Evolutionary conservation across 2,888 invertebrate genomes (phyloP), one percentile per base, ranked within the genome.

Genomic region (Rhaphigaster nebulosa): DNA sequence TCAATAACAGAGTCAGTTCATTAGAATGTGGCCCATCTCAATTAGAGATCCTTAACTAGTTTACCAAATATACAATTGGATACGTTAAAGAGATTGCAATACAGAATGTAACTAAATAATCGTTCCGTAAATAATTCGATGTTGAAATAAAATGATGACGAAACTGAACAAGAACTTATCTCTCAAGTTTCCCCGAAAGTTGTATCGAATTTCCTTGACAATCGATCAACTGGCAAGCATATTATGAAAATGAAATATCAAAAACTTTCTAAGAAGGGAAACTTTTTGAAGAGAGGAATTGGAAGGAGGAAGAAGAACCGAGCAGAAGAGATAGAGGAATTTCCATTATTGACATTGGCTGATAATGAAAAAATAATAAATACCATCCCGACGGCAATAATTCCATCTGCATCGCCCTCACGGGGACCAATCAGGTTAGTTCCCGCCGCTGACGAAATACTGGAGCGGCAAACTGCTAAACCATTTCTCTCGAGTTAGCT

Each of bases 311-410:
- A 65, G 65, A 23, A 34, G 23, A 76, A 15, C 18, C 13, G 4
- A 65, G 29, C 18, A 29, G 70, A 76, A 76, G 70, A 76, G 70
- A 38, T 34, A 76, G 38, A 6, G 38, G 70, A 76, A 38, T 76
- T 76, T 76, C 65, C 70, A 76, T 38, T 76, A 76, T 76, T 38
- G 70, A 76, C 70, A 38, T 76, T 38, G 34, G 38, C 38, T 10
- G 34, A 38, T 76, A 76, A 76, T 76, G 70, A 76, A 76, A 76
- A 76, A 76, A 76, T 76, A 76, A 76, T 76, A 76, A 76, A 76
- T 76, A 76, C 18, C 6, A 1, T 23, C 70, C 70, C 38, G 34
- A 38, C 8, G 70, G 38, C 34, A 76, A 76, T 76, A 76, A 76
- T 76, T 76, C 38, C 70, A 76, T 76, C 70, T 38, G 70, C 70